Conservation (phyloP, 2,888 invertebrate genomes). For the Orthonevra nobilis region DNA sequence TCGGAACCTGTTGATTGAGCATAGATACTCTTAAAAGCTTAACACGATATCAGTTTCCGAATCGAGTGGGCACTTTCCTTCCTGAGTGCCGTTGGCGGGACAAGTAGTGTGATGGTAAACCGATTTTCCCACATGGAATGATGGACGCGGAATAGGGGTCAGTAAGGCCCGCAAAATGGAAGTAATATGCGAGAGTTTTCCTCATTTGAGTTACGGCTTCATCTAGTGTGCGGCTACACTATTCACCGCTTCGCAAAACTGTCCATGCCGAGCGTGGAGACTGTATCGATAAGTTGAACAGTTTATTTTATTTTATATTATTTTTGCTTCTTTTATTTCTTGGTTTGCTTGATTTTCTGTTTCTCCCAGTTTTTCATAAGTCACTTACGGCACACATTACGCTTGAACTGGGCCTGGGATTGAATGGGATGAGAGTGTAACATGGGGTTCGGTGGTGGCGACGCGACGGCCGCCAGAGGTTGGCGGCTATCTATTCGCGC, state of each 20-base stretch:
- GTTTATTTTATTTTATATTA: not conserved
- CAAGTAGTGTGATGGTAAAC: constrained; percentile 12
- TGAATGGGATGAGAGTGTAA: constrained; percentile 45
- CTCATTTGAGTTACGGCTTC: constrained; percentile 70
- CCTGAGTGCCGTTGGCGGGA: constrained; percentile 13
- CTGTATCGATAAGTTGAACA: constrained; percentile 42
- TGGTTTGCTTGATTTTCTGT: constrained; percentile 46
- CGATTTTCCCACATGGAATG: constrained; percentile 50
- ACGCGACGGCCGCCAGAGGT: not conserved
- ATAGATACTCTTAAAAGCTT: constrained; percentile 39
- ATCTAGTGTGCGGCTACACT: constrained; percentile 46
- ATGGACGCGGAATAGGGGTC: constrained; percentile 60
- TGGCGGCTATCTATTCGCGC: constrained; percentile 26
- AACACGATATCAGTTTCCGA: constrained; percentile 62
- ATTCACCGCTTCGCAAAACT: not conserved
- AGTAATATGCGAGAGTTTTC: constrained; percentile 61
- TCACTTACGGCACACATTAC: constrained; percentile 60
- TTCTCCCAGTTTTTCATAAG: constrained; percentile 55
- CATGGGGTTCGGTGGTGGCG: too few species aligned
- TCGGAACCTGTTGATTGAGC: constrained; percentile 38
- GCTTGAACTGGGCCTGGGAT: constrained; percentile 25
- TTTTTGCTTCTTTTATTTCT: too few species aligned
- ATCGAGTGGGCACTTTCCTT: constrained; percentile 39
- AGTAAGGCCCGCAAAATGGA: constrained; percentile 64
- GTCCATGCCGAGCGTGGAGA: constrained; percentile 1